These are phyloP conservation scores for Molanna angustata DNA, from an alignment of 2,888 invertebrate species.

Conservation along the genomic window DNA sequence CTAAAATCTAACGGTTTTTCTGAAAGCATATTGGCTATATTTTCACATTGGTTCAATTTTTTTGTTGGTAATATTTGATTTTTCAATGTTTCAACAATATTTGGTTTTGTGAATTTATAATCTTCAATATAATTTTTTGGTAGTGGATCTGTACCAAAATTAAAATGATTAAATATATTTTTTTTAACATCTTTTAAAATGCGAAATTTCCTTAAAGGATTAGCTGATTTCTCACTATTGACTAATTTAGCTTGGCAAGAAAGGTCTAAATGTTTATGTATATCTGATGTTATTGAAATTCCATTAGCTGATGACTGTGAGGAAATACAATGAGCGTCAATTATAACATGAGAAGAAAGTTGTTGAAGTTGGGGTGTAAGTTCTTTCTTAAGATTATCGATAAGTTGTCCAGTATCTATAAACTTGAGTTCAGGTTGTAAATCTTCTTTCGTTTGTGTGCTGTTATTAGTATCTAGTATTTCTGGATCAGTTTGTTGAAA, in stretches of 20 bases:
- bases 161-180: conserved; percentile 11
- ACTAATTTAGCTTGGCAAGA: conserved; percentile 6
- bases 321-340: conserved; percentile 13
- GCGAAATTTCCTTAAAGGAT: conserved; percentile 24
- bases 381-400: not conserved
- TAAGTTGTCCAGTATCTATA: conserved; percentile 21
- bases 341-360: conserved; percentile 9
- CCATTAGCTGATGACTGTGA: conserved; percentile 1
- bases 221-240: conserved; percentile 11
- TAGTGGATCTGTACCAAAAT: too few relatives aligned
- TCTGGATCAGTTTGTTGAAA: conserved; percentile 26
- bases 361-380: too few relatives aligned
- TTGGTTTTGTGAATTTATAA: not conserved
- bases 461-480: not conserved
- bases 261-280: conserved; percentile 8
- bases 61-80: conserved; percentile 5
- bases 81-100: not conserved
- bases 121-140: too few relatives aligned
- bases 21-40: not conserved
- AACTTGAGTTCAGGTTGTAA: conserved; percentile 8
- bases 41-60: conserved; percentile 1
- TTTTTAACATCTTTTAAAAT: conserved; percentile 22
- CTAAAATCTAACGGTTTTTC: conserved; percentile 28
- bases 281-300: conserved; percentile 9
- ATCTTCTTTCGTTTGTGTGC: conserved; percentile 6